Base-by-base conservation (phyloP, 1,140 invertebrate genomes). In the Drosophila funebris region DNA sequence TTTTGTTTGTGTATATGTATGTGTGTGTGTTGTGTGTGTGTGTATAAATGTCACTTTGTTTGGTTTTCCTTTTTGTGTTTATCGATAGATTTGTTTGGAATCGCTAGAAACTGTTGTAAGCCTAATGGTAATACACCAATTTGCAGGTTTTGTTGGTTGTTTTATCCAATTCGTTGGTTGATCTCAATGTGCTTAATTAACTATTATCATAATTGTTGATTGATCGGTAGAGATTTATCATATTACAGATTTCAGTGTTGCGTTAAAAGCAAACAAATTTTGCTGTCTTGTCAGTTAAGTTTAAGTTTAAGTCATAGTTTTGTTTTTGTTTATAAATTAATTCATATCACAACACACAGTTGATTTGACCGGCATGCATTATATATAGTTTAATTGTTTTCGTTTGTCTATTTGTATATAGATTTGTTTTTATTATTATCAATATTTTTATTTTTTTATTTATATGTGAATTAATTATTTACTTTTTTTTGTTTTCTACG, bases 311-410 rank as follows among this genome's bases (percentile, higher is more conserved):
- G 27, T 31, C 13, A 50, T 50, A 50, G 14, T 52, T 71, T 56
- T 20, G 14, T 54, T 72, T 66, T 41, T 24, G 57, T 75, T 88
- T 88, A 88, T 88, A 87, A 87, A 87, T 85, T 87, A 89, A 72
- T 87, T 90, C 85, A 90, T 90, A 90, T 90, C 85, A 90, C 85
- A 90, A 90, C 85, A 90, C 85, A 87, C 85, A 90, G 81, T 90
- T 90, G 79, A 88, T 87, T 88, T 78, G 75, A 78, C 83, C 78
- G 77, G 69, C 62, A 76, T 84, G 56, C 66, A 73, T 63, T 74
- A 60, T 58, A 68, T 54, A 64, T 74, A 71, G 31, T 31, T 52
- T 66, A 48, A 50, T 78, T 61, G 54, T 41, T 68, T 71, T 27
- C 72, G 63, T 24, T 77, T 68, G 16, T 61, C 54, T 61, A 44